Percentiles rank a stretch among this genome's conserved stretches.
phyloP scores from a whole-genome alignment of 2,888 invertebrate species.

The Tipula confusa region DNA sequence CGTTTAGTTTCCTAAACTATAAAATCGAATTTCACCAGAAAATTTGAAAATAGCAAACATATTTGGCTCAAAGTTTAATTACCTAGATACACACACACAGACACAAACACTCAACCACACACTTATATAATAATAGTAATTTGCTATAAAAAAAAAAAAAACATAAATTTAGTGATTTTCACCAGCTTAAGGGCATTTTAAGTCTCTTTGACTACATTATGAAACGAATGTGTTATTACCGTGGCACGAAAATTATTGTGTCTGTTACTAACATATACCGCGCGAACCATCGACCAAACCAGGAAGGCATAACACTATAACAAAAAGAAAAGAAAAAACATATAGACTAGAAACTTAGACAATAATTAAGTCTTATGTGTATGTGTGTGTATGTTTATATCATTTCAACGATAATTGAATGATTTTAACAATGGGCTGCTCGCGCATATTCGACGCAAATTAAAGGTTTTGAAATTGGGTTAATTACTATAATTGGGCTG shows the following conservation, averaged over 20 bases:
- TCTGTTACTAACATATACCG: background rate
- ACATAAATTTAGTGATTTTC: background rate
- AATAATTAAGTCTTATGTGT: background rate
- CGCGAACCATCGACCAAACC: background rate
- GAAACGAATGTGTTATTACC: background rate
- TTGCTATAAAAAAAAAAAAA: background rate
- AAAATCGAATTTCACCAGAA: background rate
- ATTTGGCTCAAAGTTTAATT: background rate
- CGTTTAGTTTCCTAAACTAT: background rate
- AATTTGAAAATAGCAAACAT: background rate
- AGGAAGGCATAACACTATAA: background rate
- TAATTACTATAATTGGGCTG: background rate
- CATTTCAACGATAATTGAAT: constrained; percentile 20
- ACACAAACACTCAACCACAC: background rate
- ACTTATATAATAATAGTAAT: background rate
- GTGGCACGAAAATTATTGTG: background rate
- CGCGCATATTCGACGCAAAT: background rate
- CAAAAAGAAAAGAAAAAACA: background rate
- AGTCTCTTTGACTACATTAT: background rate
- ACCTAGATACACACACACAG: too few relatives aligned
- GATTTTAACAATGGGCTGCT: background rate
- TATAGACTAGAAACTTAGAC: background rate
- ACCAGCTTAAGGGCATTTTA: background rate
- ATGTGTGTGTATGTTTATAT: background rate
- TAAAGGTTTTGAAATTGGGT: constrained; percentile 3